Percentiles rank a stretch among this genome's conserved stretches.
Evolutionary conservation across 2,113 vertebrate genomes (phyloP).

Genomic region (Plestiodon gilberti): DNA sequence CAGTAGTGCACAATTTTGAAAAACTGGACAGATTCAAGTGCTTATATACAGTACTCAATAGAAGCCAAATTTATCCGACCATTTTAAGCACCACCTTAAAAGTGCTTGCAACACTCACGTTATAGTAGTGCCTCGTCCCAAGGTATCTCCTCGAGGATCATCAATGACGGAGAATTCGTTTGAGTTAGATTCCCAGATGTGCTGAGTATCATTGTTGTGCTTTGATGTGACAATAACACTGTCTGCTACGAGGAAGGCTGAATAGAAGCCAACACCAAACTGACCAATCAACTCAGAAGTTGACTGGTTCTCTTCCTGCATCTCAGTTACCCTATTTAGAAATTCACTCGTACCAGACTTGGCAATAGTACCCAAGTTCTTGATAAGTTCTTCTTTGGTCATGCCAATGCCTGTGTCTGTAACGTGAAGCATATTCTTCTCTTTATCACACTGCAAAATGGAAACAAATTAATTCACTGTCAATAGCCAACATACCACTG

Average conservation of each 20-base stretch:
- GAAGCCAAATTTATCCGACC: background rate
- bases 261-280: constrained; percentile 99
- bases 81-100: background rate
- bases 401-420: constrained; percentile 98
- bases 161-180: constrained; percentile 93
- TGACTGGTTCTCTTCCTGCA: constrained; percentile 91
- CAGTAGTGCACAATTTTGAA: background rate
- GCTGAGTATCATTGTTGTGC: constrained; percentile 96
- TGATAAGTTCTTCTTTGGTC: constrained; percentile 96
- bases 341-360: constrained; percentile 99
- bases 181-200: constrained; percentile 99
- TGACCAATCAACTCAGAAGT: constrained; percentile 98
- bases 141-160: constrained; percentile 93
- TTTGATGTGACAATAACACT: constrained; percentile 97
- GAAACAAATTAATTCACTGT: background rate
- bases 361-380: constrained; percentile 96
- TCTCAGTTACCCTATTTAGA: constrained; percentile 93
- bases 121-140: constrained; percentile 95
- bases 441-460: constrained; percentile 91
- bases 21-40: background rate
- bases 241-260: constrained; percentile 97
- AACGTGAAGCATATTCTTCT: constrained; percentile 98
- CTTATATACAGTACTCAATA: too few relatives aligned
- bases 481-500: fast-evolving
- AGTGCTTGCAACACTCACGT: constrained; percentile 80